Base-by-base conservation (phyloP, 1,140 invertebrate genomes). In the Cataglyphis hispanica region DNA sequence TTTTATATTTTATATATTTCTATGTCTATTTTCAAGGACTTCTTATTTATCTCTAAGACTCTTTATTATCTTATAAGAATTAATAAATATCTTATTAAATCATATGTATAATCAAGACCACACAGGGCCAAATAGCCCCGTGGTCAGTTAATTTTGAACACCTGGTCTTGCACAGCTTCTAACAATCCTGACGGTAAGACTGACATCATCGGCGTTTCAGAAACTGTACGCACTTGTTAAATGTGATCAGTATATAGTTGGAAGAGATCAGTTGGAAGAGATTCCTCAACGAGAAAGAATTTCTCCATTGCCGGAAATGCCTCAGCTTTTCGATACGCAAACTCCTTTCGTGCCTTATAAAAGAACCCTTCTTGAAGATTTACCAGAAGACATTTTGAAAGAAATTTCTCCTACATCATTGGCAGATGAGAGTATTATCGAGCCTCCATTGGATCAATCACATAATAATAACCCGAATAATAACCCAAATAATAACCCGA, bases 71-170 rank as follows among this genome's bases (percentile, higher is more conserved):
- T 50, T 56, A 60, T 3, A 22, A 63, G 10, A n/a, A 37, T 40
- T 43, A 34, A 34, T 34, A 77, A 37, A 81, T 81, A 61, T 72
- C 16, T 56, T 69, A 34, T 61, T 56, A 83, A 60, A 5, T 13
- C 50, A 86, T 40, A n/a, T 66, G 22, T 1, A 19, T 85, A 74
- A 90, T 56, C 61, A 85, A 86, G 83, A 78, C 78, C 86, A 50
- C 11, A 50, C 46, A 90, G 86, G 90, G 86, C 58, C 50, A 74
- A 63, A 11, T 64, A 91, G 85, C 86, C 80, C 70, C 87, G n/a
- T 86, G 89, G 75, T 86, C 86, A 92, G 91, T 91, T 92, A 92
- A 92, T 90, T 64, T 87, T 91, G 34, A 76, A 89, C 53, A 81
- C 90, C 46, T 91, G 86, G 87, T 67, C 90, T 34, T 87, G 72